Percentiles rank a stretch among this genome's conserved stretches.
These are phyloP conservation scores for Scomberomorus guttatus DNA, from an alignment of 2,797 vertebrate genomes.

Conservation along the genomic window DNA sequence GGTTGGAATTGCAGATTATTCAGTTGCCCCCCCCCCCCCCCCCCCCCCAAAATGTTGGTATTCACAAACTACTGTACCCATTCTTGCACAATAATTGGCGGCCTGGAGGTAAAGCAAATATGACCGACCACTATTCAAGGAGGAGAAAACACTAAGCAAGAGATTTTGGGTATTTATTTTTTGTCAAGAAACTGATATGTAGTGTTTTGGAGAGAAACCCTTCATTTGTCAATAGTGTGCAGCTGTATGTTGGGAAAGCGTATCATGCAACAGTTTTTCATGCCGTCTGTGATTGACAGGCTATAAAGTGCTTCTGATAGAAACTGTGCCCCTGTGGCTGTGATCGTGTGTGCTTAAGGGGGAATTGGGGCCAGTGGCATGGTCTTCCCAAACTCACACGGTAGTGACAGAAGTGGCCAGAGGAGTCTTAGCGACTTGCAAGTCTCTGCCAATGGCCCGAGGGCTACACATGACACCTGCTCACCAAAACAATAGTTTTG, in stretches of 20 bases:
- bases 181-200: not conserved
- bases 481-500: conserved; percentile 74
- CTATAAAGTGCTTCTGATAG: conserved; percentile 64
- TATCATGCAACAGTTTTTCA: conserved; percentile 67
- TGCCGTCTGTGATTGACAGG: conserved; percentile 74
- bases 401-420: conserved; percentile 67
- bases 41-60: not conserved
- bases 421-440: conserved; percentile 69
- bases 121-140: conserved; percentile 10
- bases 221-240: conserved; percentile 37
- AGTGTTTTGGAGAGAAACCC: conserved; percentile 9
- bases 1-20: conserved; percentile 8
- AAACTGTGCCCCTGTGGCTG: conserved; percentile 72
- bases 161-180: not conserved
- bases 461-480: conserved; percentile 76
- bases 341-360: conserved; percentile 70
- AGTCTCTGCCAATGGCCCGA: conserved; percentile 69
- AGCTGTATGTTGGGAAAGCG: conserved; percentile 39
- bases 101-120: conserved; percentile 29
- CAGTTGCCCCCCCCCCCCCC: too few relatives aligned
- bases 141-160: conserved; percentile 14
- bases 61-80: not conserved
- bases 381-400: conserved; percentile 75
- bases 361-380: conserved; percentile 63
- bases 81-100: conserved; percentile 11